These are phyloP conservation scores for Pseudomyrmex flavicornis DNA, from an alignment of 1,140 invertebrate genomes.

Conservation along the genomic window DNA sequence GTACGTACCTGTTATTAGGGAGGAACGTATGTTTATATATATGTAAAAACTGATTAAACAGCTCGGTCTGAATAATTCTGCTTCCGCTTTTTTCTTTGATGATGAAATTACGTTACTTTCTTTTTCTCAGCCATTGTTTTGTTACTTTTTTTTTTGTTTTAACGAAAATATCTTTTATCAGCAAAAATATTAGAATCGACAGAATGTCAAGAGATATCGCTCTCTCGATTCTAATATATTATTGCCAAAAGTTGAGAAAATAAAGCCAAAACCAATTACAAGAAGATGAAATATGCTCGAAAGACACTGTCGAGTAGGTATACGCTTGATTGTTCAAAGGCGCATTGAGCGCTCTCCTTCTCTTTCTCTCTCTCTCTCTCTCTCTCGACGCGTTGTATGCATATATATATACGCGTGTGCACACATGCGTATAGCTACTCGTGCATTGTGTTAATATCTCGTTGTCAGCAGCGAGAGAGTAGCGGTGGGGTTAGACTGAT, in stretches of 20 bases:
- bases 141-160: neutral
- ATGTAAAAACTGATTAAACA: slow-evolving; percentile 4
- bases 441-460: slow-evolving; percentile 75
- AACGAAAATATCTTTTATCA: neutral
- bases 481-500: slow-evolving; percentile 66
- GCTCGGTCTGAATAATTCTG: too few relatives aligned
- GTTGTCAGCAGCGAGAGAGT: slow-evolving; percentile 69
- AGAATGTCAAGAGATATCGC: too few relatives aligned
- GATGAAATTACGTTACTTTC: neutral
- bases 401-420: neutral
- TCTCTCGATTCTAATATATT: too few relatives aligned
- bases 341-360: slow-evolving; percentile 28
- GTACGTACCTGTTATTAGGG: too few relatives aligned
- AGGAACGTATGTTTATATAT: neutral
- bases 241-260: too few relatives aligned
- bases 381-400: slow-evolving; percentile 5
- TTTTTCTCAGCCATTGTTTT: neutral
- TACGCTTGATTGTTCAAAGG: slow-evolving; percentile 52
- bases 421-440: slow-evolving; percentile 46
- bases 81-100: neutral
- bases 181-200: too few relatives aligned
- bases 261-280: too few relatives aligned
- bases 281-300: slow-evolving; percentile 6
- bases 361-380: neutral
- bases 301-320: slow-evolving; percentile 9